Conservation (phyloP, 2,797 vertebrate genomes). For the Pangasius larnaudii region DNA sequence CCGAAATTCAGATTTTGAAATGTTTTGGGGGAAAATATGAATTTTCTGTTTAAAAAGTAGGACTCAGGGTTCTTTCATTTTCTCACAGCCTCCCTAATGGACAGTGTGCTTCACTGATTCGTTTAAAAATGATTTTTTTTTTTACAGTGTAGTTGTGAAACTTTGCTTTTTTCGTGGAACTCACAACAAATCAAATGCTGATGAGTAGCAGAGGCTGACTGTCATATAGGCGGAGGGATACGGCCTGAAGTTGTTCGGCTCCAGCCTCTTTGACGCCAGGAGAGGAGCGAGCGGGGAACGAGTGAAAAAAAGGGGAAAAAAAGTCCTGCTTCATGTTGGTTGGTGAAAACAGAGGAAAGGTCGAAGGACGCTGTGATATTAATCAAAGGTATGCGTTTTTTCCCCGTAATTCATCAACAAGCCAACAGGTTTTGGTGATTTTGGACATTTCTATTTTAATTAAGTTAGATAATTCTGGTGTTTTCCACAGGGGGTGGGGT, state of each 20-base stretch:
- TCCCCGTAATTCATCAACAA: neutral
- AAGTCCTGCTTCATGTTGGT: constrained; percentile 55
- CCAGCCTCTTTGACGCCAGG: constrained; percentile 74
- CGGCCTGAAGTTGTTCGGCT: constrained; percentile 63
- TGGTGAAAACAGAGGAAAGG: constrained; percentile 51
- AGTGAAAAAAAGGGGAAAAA: constrained; percentile 52
- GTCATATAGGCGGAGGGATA: constrained; percentile 76
- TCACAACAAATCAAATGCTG: neutral
- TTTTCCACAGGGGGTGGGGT: constrained; percentile 64
- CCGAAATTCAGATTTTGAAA: neutral
- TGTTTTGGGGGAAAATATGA: neutral
- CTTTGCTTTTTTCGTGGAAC: neutral
- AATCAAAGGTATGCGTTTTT: constrained; percentile 64
- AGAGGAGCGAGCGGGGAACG: constrained; percentile 68
- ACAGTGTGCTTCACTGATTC: neutral
- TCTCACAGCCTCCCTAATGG: neutral
- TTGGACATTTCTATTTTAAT: constrained; percentile 39
- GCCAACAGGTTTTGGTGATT: neutral
- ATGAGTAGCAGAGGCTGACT: constrained; percentile 55
- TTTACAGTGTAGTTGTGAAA: neutral
- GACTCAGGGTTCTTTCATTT: neutral
- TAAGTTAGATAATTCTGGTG: constrained; percentile 54
- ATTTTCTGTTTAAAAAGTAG: neutral
- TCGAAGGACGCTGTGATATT: neutral
- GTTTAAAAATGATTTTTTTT: neutral